Base-by-base conservation (phyloP, 2,113 vertebrate species). In the Apodemus speciosus region DNA sequence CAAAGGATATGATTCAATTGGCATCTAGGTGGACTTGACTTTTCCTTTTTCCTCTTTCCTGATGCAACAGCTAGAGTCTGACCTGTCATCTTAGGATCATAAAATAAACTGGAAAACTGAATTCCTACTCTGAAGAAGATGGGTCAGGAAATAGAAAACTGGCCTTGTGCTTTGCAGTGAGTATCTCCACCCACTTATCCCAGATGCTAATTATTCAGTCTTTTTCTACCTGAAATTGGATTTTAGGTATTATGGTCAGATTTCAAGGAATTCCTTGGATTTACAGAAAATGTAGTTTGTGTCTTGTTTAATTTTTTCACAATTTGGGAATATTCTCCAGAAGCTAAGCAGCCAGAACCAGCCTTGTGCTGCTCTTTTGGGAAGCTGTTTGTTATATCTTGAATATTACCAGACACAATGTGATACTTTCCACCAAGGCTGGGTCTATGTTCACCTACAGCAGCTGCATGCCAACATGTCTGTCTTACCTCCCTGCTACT, bases 271-370 rank as follows among this genome's bases (percentile, higher is more conserved):
- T 23, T 84, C 6, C 20, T 6, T 30, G 32, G 16, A 76, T 83
- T 89, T 32, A 35, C 35, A 49, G 40, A 77, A 81, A 58, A 72
- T 62, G 38, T 21, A 76, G 38, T 38, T 25, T 64, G 62, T 83
- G 20, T 60, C 25, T 20, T 56, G 6, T 73, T 83, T 2, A 84
- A 73, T 89, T 71, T 35, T 40, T 86, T 86, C 23, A 32, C 69
- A 3, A 58, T 75, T 93, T 30, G 30, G 60, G 66, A 9, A 86
- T 73, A 58, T 77, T 94, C 75, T 92, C 49, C 6, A 93, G n/a
- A 76, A 35, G 3, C 49, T 23, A 51, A 85, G 77, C n/a, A 73
- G 32, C 8, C 13, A 56, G 89, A 88, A 71, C 30, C 23, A 30
- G 8, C 14, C 38, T 60, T 77, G 38, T 40, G n/a, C 15, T 16